A percentile compares a stretch with the other conserved stretches of the same genome.
Evolutionary conservation across 2,797 vertebrate genomes (phyloP).

Genomic region (Myotis daubentonii): DNA sequence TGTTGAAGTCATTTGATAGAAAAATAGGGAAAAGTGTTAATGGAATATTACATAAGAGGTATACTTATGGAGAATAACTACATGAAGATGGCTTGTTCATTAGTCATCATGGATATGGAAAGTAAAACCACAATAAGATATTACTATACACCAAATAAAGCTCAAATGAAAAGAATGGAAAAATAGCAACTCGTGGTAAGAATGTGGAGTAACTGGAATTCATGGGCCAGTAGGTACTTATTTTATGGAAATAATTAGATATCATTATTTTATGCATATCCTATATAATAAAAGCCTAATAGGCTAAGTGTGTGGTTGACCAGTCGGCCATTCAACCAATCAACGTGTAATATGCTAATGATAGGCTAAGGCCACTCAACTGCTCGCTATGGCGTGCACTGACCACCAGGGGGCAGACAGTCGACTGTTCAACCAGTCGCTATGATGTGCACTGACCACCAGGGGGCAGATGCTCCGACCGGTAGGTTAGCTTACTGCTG

Average conservation of each 20-base stretch:
- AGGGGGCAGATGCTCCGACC: too few relatives aligned
- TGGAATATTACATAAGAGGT: background rate
- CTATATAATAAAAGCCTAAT: too few relatives aligned
- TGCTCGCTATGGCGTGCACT: too few relatives aligned
- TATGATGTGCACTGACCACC: too few relatives aligned
- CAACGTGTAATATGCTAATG: too few relatives aligned
- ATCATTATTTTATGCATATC: background rate
- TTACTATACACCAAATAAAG: background rate
- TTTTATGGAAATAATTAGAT: background rate
- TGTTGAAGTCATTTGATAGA: background rate
- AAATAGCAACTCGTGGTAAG: background rate
- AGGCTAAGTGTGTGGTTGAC: too few relatives aligned
- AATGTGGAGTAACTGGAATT: background rate
- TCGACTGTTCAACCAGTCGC: too few relatives aligned
- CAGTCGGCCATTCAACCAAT: too few relatives aligned
- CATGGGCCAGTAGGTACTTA: background rate
- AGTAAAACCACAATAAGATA: background rate
- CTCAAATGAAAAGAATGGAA: background rate
- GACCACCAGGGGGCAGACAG: too few relatives aligned
- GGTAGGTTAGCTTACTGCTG: too few relatives aligned
- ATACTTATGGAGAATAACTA: background rate
- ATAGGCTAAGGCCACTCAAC: too few relatives aligned
- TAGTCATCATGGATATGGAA: background rate
- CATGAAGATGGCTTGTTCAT: background rate
- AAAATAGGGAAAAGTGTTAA: background rate